Percentiles rank a stretch among this genome's conserved stretches.
These are phyloP conservation scores for Nothura maculosa DNA, from an alignment of 2,797 vertebrate genomes.

Conservation along the genomic window DNA sequence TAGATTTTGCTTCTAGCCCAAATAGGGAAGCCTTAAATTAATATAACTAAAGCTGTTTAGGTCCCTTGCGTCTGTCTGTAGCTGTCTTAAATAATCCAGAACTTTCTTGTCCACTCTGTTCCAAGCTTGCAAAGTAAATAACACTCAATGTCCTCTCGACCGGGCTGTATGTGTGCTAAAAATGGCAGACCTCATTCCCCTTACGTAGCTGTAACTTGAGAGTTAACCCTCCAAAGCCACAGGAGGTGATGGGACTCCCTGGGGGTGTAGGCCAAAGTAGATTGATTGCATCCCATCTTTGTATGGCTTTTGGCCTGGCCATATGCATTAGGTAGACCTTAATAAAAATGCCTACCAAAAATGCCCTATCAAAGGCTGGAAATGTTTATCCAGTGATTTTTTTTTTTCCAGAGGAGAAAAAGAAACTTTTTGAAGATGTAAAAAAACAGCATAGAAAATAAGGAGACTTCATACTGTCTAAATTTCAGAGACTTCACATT, in stretches of 20 bases:
- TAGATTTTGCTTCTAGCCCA: background rate
- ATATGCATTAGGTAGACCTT: fast-evolving
- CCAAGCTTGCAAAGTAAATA: background rate
- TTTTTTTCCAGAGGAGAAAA: background rate
- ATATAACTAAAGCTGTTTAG: background rate
- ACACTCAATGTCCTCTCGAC: background rate
- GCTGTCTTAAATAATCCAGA: background rate
- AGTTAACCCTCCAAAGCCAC: background rate
- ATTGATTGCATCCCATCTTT: background rate
- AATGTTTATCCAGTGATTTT: background rate
- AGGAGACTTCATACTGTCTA: background rate
- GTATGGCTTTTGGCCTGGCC: background rate
- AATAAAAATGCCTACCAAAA: background rate
- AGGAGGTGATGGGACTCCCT: background rate
- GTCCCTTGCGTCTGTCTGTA: background rate
- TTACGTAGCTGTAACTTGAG: background rate
- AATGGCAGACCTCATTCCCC: background rate
- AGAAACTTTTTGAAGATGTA: background rate
- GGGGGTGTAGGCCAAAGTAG: background rate
- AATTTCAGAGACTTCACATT: background rate
- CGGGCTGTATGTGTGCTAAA: background rate
- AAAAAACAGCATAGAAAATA: background rate
- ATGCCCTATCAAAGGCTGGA: background rate
- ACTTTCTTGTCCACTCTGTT: background rate
- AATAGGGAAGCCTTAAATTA: slow-evolving; percentile 7